Evolutionary conservation across 1,140 invertebrate species (phyloP).

Genomic region (Drosophila virilis): DNA sequence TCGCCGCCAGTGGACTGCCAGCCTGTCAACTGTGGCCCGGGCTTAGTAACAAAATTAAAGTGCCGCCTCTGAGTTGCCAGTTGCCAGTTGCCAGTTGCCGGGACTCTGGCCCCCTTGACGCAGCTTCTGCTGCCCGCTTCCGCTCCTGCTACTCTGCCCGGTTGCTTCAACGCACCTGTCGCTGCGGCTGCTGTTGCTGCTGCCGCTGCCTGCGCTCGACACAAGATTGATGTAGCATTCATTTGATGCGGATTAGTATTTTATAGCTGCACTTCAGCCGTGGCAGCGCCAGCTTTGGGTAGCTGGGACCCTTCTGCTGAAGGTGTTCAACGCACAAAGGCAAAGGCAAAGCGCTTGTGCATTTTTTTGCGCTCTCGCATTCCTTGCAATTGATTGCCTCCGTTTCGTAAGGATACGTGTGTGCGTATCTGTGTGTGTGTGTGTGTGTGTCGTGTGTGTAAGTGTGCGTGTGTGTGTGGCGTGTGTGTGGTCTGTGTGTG

Average conservation of each 20-base stretch:
- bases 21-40: conserved; percentile 45
- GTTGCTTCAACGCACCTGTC: neutral
- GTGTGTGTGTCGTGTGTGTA: conserved; percentile 10
- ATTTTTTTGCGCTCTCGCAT: conserved; percentile 58
- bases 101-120: conserved; percentile 30
- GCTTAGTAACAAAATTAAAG: conserved; percentile 81
- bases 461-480: conserved; percentile 10
- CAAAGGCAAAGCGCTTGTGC: conserved; percentile 59
- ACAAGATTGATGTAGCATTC: conserved; percentile 82
- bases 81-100: conserved; percentile 39
- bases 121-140: conserved; percentile 27
- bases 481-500: conserved; percentile 19
- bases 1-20: conserved; percentile 14
- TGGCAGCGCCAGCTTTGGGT: conserved; percentile 2
- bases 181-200: neutral
- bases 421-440: conserved; percentile 24
- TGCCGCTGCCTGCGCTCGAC: conserved; percentile 64
- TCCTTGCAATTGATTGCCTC: conserved; percentile 79
- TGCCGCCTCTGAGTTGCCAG: conserved; percentile 55
- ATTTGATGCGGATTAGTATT: conserved; percentile 82
- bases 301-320: conserved; percentile 1
- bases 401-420: conserved; percentile 39
- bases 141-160: neutral
- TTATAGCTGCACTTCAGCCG: conserved; percentile 78
- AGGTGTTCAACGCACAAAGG: conserved; percentile 57